phyloP scores from a whole-genome alignment of 2,113 vertebrate species.

The Propithecus coquereli region DNA sequence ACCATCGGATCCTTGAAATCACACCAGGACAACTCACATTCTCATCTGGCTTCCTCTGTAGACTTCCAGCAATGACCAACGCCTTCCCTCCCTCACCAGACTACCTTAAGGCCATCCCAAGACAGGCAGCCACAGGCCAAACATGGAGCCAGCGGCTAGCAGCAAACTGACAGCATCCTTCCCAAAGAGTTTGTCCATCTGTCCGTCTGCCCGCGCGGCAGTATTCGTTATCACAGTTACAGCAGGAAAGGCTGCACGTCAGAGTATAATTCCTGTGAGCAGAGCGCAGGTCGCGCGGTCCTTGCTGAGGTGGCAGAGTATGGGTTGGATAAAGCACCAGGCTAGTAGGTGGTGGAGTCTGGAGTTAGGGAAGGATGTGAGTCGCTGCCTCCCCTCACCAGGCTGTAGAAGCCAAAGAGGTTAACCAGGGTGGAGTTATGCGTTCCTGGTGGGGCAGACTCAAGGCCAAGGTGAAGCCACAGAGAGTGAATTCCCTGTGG shows the following conservation, averaged over 20 bases:
- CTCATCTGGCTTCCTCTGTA: neutral
- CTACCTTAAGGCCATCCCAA: neutral
- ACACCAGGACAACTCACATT: neutral
- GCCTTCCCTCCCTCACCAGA: too few species aligned
- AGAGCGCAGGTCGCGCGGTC: neutral
- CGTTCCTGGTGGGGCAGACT: neutral
- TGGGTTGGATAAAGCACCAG: neutral
- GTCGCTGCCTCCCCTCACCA: neutral
- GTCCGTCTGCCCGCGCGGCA: neutral
- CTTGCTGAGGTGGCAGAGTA: too few species aligned
- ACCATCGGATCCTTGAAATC: neutral
- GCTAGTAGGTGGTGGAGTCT: neutral
- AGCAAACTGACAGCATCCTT: neutral
- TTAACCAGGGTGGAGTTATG: neutral
- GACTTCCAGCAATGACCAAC: neutral
- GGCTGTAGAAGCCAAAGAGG: neutral
- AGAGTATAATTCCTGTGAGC: neutral
- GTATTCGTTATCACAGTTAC: neutral
- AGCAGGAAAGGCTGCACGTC: neutral
- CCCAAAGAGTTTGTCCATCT: neutral
- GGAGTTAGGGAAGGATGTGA: neutral
- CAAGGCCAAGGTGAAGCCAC: neutral
- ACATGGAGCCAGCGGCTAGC: neutral
- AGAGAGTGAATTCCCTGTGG: neutral
- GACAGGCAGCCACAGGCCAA: neutral